Percentiles rank a stretch among this genome's conserved stretches.
Evolutionary conservation across 2,888 invertebrate genomes (phyloP).

Genomic region (Sinodicranocentrus sp.): DNA sequence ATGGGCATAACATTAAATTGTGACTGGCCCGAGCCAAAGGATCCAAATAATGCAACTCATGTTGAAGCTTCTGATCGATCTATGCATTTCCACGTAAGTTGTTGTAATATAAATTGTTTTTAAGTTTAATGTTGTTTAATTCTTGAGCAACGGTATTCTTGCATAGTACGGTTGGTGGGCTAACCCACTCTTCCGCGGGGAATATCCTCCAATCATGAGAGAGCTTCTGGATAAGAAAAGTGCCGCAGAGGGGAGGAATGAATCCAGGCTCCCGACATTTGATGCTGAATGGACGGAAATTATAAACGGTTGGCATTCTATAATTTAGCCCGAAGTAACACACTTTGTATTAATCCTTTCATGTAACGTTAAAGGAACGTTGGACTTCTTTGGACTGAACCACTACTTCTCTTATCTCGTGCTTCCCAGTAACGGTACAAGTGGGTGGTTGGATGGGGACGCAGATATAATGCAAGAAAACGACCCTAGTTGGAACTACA

Average conservation of each 20-base stretch:
- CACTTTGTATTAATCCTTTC: too few species aligned
- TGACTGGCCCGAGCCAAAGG: slow-evolving; percentile 58
- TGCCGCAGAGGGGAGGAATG: slow-evolving; percentile 68
- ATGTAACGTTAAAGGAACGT: slow-evolving; percentile 78
- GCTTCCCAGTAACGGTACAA: slow-evolving; percentile 30
- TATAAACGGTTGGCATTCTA: slow-evolving; percentile 21
- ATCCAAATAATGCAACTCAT: slow-evolving; percentile 54
- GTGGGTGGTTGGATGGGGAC: slow-evolving; percentile 64
- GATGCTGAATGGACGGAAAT: slow-evolving; percentile 58
- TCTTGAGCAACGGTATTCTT: background rate
- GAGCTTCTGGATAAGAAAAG: slow-evolving; percentile 71
- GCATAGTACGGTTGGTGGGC: slow-evolving; percentile 73
- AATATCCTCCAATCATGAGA: slow-evolving; percentile 75
- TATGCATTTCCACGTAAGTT: slow-evolving; percentile 67
- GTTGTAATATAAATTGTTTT: background rate
- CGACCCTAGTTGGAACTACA: slow-evolving; percentile 66
- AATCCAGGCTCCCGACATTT: slow-evolving; percentile 74
- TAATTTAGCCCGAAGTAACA: too few species aligned
- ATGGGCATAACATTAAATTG: slow-evolving; percentile 62
- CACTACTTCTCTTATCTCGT: slow-evolving; percentile 78
- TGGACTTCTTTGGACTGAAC: slow-evolving; percentile 79
- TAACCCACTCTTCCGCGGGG: slow-evolving; percentile 71
- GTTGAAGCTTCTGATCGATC: slow-evolving; percentile 67
- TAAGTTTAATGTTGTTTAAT: background rate
- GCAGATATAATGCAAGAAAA: slow-evolving; percentile 61